Evolutionary conservation across 2,888 invertebrate genomes (phyloP), one percentile per base, ranked within the genome.

Genomic region (Petrophora chlorosata): DNA sequence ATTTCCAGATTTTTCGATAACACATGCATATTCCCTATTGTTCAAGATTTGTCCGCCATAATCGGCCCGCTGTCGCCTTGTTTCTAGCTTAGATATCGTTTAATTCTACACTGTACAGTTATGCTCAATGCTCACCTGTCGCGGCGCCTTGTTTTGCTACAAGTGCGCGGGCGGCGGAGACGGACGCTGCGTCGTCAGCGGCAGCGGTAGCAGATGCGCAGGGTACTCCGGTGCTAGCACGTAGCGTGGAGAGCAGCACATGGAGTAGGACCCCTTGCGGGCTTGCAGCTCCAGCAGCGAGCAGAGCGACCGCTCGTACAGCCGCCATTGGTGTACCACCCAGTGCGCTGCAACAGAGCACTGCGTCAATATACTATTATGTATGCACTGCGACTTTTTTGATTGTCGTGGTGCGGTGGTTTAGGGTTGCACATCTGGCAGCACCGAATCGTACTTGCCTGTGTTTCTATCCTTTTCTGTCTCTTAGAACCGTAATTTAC

Each of bases 131-230:
- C 45, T 5, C 65, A 81, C 80, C 77, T 75, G 74, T 41, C 59
- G 67, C 76, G 85, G 82, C 86, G 87, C 86, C 53, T 70, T 67
- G 56, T 77, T 76, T 70, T 80, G 89, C 88, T 89, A 89, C 85
- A 88, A 85, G 78, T 87, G 89, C 77, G 89, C 88, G 19, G 89
- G 88, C 61, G 88, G 88, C 65, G 89, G 89, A 55, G 87, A 81
- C 23, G 76, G 66, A 41, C 86, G 71, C 70, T 74, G 75, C 68
- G 83, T 81, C 57, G 84, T 79, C 57, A 85, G 82, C 49, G 82
- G 85, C 62, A 87, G 66, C 59, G 85, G 86, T 55, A 84, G 73
- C 52, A 85, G 61, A 56, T 78, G 83, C 23, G 79, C 72, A 47
- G 73, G 74, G 76, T 85, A 85, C 65, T 87, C 87, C 43, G 84